A percentile compares a stretch with the other conserved stretches of the same genome.
These are phyloP conservation scores for Siphamia tubifer DNA, from an alignment of 2,113 vertebrate genomes.

Conservation along the genomic window DNA sequence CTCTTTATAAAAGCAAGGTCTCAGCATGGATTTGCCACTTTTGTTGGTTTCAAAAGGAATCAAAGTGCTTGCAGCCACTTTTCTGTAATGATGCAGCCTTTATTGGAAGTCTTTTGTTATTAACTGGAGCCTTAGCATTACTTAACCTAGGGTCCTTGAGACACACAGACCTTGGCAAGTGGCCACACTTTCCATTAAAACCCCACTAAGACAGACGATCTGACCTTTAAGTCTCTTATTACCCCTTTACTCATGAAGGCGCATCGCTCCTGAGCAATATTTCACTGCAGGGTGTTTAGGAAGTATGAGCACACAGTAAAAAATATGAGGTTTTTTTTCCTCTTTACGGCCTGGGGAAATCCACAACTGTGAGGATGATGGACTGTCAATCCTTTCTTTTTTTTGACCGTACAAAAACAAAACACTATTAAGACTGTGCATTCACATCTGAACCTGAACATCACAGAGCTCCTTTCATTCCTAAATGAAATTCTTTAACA, in stretches of 20 bases:
- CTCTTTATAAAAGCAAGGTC: too few relatives aligned
- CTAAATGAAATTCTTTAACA: conserved; percentile 10
- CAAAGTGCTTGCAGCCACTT: conserved; percentile 42
- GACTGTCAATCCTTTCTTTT: background rate
- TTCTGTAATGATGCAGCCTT: conserved; percentile 20
- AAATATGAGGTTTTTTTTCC: conserved; percentile 15
- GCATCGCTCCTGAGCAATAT: conserved; percentile 37
- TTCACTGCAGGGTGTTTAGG: conserved; percentile 32
- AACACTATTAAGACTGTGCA: too few relatives aligned
- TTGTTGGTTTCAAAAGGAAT: conserved; percentile 24
- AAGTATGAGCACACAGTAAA: conserved; percentile 13
- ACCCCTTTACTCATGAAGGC: conserved; percentile 40
- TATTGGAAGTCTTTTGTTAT: conserved; percentile 50
- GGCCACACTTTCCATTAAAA: conserved; percentile 71
- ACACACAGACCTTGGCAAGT: conserved; percentile 51
- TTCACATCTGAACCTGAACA: background rate
- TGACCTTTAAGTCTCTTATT: conserved; percentile 74
- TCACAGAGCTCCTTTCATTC: background rate
- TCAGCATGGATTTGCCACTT: conserved; percentile 28
- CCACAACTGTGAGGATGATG: background rate
- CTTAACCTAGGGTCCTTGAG: conserved; percentile 63
- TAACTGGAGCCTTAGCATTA: conserved; percentile 56
- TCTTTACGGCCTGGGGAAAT: conserved; percentile 9
- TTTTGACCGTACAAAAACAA: background rate
- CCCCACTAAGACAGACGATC: conserved; percentile 63